Percentiles rank a stretch among this genome's conserved stretches.
phyloP scores from a whole-genome alignment of 2,888 invertebrate genomes.

The Lasioglossum villosulum region DNA sequence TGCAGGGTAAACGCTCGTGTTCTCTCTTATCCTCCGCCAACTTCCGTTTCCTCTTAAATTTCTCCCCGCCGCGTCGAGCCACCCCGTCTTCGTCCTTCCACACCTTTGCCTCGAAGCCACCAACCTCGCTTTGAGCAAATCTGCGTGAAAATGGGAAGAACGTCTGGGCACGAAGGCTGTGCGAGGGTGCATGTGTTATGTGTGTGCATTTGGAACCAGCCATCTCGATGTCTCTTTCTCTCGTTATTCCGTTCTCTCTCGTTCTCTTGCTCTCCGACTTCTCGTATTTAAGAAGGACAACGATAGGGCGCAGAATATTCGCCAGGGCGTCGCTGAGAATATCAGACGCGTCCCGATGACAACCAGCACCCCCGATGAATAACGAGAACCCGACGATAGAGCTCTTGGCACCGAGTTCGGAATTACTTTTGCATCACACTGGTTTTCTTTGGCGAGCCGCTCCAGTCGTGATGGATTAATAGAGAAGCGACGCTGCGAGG shows the following conservation, averaged over 20 bases:
- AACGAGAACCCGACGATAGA: constrained; percentile 55
- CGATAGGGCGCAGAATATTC: constrained; percentile 24
- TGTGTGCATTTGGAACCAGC: constrained; percentile 17
- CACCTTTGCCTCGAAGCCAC: constrained; percentile 26
- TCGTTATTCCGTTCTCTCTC: background rate
- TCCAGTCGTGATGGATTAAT: constrained; percentile 12
- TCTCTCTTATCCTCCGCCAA: constrained; percentile 60
- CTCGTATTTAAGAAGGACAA: background rate
- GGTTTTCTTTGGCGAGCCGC: constrained; percentile 41
- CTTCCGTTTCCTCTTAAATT: constrained; percentile 46
- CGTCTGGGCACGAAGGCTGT: constrained; percentile 45
- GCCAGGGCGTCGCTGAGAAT: constrained; percentile 39
- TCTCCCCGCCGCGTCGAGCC: background rate
- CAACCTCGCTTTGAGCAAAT: constrained; percentile 74
- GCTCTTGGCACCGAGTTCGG: constrained; percentile 47
- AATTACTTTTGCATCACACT: constrained; percentile 56
- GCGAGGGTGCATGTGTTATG: constrained; percentile 19
- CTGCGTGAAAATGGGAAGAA: constrained; percentile 76
- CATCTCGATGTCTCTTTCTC: background rate
- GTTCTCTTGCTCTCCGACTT: background rate
- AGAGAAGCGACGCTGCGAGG: background rate
- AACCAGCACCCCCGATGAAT: constrained; percentile 49
- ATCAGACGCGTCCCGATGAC: constrained; percentile 55
- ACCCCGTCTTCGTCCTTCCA: background rate
- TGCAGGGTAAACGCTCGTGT: constrained; percentile 79